Evolutionary conservation across 2,113 vertebrate species (phyloP).

Genomic region (Vimba vimba): DNA sequence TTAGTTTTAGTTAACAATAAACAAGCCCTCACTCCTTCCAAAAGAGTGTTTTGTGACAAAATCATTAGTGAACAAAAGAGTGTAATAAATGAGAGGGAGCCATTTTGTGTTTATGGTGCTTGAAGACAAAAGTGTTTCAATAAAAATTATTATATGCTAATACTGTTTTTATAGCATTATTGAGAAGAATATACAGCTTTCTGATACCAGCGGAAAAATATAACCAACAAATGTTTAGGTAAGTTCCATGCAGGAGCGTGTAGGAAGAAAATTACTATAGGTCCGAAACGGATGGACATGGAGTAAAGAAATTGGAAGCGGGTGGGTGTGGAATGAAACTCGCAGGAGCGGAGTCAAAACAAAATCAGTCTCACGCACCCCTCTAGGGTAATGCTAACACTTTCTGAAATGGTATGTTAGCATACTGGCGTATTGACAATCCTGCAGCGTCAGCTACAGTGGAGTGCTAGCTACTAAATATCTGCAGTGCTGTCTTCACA

Average conservation of each 20-base stretch:
- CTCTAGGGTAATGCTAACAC: slow-evolving; percentile 15
- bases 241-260: neutral
- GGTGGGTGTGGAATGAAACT: slow-evolving; percentile 3
- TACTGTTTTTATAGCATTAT: neutral
- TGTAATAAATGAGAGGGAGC: neutral
- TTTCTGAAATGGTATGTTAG: slow-evolving; percentile 26
- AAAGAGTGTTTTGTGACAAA: neutral
- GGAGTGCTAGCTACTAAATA: slow-evolving; percentile 9
- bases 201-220: neutral
- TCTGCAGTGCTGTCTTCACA: slow-evolving; percentile 31
- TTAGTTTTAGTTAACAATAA: neutral
- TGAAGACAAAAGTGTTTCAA: neutral
- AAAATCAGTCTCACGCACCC: slow-evolving; percentile 1
- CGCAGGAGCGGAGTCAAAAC: neutral
- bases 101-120: neutral
- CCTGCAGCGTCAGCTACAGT: slow-evolving; percentile 26
- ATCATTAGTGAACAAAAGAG: neutral
- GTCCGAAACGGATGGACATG: neutral
- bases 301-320: neutral
- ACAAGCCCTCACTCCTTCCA: neutral
- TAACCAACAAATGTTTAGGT: neutral
- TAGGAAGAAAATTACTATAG: neutral
- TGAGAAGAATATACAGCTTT: neutral
- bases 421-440: slow-evolving; percentile 16
- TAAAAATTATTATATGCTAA: neutral